Percentiles rank a stretch among this genome's conserved stretches.
These are phyloP conservation scores for Leucania comma DNA, from an alignment of 2,888 invertebrate species.

Conservation along the genomic window DNA sequence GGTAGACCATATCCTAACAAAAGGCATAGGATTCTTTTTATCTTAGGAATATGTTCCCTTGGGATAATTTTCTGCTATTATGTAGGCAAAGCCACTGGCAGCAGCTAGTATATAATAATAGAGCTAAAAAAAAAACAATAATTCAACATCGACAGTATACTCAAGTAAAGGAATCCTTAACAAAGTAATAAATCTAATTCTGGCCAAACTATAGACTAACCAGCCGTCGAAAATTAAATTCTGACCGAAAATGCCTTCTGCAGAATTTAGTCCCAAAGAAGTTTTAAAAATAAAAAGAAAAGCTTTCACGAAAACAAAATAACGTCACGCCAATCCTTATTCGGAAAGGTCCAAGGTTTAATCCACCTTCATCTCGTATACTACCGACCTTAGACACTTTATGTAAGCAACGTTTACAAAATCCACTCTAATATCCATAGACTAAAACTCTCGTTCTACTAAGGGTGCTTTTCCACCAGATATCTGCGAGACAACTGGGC, in stretches of 20 bases:
- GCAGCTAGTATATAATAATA: no score
- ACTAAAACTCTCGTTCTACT: slow-evolving; percentile 28
- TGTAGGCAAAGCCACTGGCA: no score
- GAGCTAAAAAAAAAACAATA: no score
- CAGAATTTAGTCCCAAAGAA: slow-evolving; percentile 10
- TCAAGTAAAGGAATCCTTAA: background rate
- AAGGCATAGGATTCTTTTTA: no score
- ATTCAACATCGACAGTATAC: no score
- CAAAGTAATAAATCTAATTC: background rate
- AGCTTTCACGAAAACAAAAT: slow-evolving; percentile 29
- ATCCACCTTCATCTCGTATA: slow-evolving; percentile 19
- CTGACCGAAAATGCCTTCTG: slow-evolving; percentile 7
- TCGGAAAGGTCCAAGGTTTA: slow-evolving; percentile 34
- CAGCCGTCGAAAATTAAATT: background rate
- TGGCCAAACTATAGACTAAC: background rate
- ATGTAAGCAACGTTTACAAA: slow-evolving; percentile 29
- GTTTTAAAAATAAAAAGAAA: slow-evolving; percentile 42
- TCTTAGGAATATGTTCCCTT: no score
- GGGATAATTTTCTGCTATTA: no score
- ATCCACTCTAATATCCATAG: slow-evolving; percentile 24
- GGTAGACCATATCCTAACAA: no score
- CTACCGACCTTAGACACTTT: slow-evolving; percentile 41
- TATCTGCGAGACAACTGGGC: background rate
- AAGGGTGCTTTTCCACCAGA: background rate
- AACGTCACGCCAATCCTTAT: slow-evolving; percentile 41